phyloP scores from a whole-genome alignment of 2,888 invertebrate species.

The Brachypalpus laphriformis region DNA sequence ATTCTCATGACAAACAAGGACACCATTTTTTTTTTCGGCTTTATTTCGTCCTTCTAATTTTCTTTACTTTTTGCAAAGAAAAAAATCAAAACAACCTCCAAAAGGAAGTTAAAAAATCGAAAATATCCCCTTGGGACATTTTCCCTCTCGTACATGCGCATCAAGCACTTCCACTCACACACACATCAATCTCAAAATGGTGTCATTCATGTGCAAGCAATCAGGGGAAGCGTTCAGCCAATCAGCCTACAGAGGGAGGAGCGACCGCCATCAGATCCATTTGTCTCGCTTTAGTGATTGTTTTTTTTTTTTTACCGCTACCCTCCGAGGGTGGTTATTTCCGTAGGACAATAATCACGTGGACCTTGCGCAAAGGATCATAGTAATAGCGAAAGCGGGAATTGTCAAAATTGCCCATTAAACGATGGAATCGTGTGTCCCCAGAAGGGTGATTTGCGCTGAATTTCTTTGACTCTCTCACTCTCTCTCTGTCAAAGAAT shows the following conservation, averaged over 20 bases:
- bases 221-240: conserved; percentile 78
- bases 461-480: conserved; percentile 60
- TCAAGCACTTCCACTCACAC: conserved; percentile 29
- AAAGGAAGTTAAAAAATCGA: not conserved
- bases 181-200: conserved; percentile 76
- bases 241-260: conserved; percentile 77
- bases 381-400: conserved; percentile 57
- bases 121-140: conserved; percentile 66
- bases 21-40: conserved; percentile 66
- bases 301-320: conserved; percentile 58
- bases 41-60: conserved; percentile 62
- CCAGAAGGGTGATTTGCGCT: conserved; percentile 75
- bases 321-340: conserved; percentile 65
- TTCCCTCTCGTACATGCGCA: conserved; percentile 49
- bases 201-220: conserved; percentile 74
- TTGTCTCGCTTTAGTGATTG: conserved; percentile 77
- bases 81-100: conserved; percentile 39
- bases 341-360: conserved; percentile 78
- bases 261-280: conserved; percentile 76
- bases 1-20: conserved; percentile 71
- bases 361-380: conserved; percentile 78
- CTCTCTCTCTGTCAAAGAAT: conserved; percentile 22
- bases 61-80: conserved; percentile 20
- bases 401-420: conserved; percentile 68
- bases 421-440: conserved; percentile 25